phyloP scores from a whole-genome alignment of 2,113 vertebrate genomes.

The Heterotis niloticus region DNA sequence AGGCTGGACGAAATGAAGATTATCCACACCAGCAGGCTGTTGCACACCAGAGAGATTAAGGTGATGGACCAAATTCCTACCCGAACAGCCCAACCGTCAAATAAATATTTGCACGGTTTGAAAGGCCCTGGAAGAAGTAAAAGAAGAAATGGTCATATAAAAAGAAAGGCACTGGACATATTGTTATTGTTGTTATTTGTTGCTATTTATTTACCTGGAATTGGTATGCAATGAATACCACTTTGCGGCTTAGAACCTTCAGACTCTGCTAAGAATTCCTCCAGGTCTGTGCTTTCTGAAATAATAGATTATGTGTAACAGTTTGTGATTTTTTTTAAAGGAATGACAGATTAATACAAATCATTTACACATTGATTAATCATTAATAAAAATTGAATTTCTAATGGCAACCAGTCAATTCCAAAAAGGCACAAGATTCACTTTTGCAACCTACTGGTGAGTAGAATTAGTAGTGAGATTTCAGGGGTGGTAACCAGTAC shows the following conservation, averaged over 20 bases:
- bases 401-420: neutral
- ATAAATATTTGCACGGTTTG: conserved; percentile 84
- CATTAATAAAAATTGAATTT: neutral
- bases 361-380: no score
- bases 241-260: conserved; percentile 74
- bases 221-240: conserved; percentile 81
- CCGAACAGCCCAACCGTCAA: conserved; percentile 89
- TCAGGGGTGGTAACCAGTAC: no score
- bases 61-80: conserved; percentile 81
- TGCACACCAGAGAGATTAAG: conserved; percentile 76
- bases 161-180: neutral
- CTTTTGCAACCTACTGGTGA: no score
- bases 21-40: conserved; percentile 74
- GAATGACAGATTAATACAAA: no score
- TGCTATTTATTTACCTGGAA: conserved; percentile 68
- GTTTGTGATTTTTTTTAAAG: no score
- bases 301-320: conserved; percentile 19
- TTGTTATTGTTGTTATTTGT: neutral
- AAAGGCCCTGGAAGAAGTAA: conserved; percentile 73
- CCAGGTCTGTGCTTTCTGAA: conserved; percentile 81
- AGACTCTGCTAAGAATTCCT: conserved; percentile 79
- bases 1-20: conserved; percentile 72
- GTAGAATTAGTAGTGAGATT: no score
- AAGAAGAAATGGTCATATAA: neutral
- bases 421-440: neutral